Evolutionary conservation across 1,140 invertebrate genomes (phyloP), one percentile per base, ranked within the genome.

Genomic region (Phortica variegata): DNA sequence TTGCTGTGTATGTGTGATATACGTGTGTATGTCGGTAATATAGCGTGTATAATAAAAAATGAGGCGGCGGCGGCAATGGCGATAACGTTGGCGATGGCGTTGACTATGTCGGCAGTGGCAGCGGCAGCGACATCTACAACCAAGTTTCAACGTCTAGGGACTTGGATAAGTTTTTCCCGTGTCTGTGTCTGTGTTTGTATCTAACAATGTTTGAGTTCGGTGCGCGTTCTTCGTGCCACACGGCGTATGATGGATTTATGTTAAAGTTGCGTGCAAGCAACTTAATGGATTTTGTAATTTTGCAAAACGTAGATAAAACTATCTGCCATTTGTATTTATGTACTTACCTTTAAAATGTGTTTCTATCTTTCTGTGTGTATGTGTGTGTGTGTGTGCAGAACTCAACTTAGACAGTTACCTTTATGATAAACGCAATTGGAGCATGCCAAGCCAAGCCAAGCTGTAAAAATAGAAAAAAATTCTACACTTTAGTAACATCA

Each of bases 211-310:
- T n/a, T n/a, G n/a, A n/a, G n/a, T n/a, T n/a, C n/a, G n/a, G n/a
- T n/a, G n/a, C n/a, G n/a, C n/a, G n/a, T n/a, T 49, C 38, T 53
- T 50, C 54, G 60, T 58, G 57, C 60, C 56, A 60, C 65, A 68
- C 68, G 63, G 63, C 65, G 63, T 68, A 68, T 68, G 63, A 68
- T 68, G 63, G 63, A 68, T 68, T 68, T 68, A 68, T 68, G 63
- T 68, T 68, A 63, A 68, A 68, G 63, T 68, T 68, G 63, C 63
- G 63, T 68, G 63, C 63, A 68, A 68, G 63, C 63, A 68, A 68
- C 63, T 69, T 68, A 68, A 68, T 68, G 63, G 63, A 68, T 68
- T 68, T 68, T 68, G 63, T 68, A 68, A 68, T 68, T 68, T 58
- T 59, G 31, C 34, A 32, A 58, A 56, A 58, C 50, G 43, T 41